Conservation (phyloP, 2,113 vertebrate species). For the Bos taurus region DNA sequence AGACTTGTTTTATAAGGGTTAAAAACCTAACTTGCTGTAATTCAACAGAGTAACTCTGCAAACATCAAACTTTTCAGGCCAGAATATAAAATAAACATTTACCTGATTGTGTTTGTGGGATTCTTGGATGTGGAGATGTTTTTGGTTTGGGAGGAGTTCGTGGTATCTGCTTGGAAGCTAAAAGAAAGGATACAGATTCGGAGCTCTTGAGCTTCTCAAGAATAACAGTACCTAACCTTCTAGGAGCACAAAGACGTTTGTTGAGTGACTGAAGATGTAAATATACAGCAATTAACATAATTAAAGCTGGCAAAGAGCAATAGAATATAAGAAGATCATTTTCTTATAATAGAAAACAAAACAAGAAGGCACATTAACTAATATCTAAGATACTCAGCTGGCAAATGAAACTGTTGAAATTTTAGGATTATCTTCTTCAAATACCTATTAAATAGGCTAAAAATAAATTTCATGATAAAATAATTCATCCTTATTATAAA, state of each 20-base stretch:
- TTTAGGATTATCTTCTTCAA: background rate
- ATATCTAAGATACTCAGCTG: background rate
- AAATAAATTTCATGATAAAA: conserved; percentile 18
- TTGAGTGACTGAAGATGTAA: background rate
- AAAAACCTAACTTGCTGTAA: background rate
- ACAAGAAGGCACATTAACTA: background rate
- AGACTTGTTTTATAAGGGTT: background rate
- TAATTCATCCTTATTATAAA: background rate
- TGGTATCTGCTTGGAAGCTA: conserved; percentile 73
- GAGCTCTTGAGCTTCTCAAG: background rate
- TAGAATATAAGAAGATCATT: background rate
- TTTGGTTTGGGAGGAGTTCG: conserved; percentile 65
- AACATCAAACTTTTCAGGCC: background rate
- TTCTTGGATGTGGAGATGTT: conserved; percentile 67
- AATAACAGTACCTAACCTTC: background rate
- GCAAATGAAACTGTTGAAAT: background rate
- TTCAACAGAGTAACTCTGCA: background rate
- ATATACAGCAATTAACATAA: background rate
- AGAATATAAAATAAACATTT: conserved; percentile 58
- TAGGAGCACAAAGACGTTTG: background rate
- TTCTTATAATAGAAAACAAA: background rate
- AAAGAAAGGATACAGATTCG: conserved; percentile 67
- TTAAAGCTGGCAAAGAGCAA: background rate
- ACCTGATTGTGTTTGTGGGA: conserved; percentile 78
- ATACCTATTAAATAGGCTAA: background rate